Conservation (phyloP, 2,888 invertebrate species). For the Anagyrus pseudococci region DNA sequence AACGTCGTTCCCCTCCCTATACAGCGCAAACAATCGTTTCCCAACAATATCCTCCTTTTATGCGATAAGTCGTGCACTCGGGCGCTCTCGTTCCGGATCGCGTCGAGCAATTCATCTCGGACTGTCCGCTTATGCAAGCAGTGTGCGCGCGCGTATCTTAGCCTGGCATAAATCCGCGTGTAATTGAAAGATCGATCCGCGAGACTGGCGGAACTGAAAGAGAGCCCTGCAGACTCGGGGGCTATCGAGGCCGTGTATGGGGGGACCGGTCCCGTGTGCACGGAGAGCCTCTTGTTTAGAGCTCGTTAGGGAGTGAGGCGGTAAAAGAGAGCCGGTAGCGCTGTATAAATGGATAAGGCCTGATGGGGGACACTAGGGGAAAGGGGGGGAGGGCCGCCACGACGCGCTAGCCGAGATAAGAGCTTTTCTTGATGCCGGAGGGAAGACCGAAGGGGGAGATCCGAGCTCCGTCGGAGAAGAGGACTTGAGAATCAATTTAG, state of each 20-base stretch:
- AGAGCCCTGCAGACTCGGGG: too few relatives aligned
- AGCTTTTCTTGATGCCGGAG: conserved; percentile 37
- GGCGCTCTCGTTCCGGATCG: too few relatives aligned
- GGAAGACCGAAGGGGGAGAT: conserved; percentile 12
- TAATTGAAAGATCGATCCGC: conserved; percentile 57
- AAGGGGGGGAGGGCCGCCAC: conserved; percentile 47
- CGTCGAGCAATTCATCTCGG: too few relatives aligned
- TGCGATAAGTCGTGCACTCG: too few relatives aligned
- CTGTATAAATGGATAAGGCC: conserved; percentile 24
- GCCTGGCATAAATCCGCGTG: conserved; percentile 48
- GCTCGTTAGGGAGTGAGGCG: conserved; percentile 45
- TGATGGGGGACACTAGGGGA: not conserved
- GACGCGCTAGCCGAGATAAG: conserved; percentile 57
- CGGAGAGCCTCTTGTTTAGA: conserved; percentile 44
- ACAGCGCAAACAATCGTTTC: too few relatives aligned
- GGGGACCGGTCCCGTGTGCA: conserved; percentile 38
- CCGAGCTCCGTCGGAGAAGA: conserved; percentile 36
- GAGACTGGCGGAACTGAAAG: conserved; percentile 46
- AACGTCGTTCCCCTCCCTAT: too few relatives aligned
- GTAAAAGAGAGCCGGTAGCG: conserved; percentile 41
- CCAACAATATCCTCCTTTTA: too few relatives aligned
- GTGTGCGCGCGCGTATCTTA: conserved; percentile 37
- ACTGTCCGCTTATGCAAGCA: conserved; percentile 39
- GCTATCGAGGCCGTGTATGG: conserved; percentile 23
- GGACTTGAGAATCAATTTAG: conserved; percentile 57